These are phyloP conservation scores for Cacoxenus indagator DNA, from an alignment of 2,888 invertebrate species.

Conservation along the genomic window DNA sequence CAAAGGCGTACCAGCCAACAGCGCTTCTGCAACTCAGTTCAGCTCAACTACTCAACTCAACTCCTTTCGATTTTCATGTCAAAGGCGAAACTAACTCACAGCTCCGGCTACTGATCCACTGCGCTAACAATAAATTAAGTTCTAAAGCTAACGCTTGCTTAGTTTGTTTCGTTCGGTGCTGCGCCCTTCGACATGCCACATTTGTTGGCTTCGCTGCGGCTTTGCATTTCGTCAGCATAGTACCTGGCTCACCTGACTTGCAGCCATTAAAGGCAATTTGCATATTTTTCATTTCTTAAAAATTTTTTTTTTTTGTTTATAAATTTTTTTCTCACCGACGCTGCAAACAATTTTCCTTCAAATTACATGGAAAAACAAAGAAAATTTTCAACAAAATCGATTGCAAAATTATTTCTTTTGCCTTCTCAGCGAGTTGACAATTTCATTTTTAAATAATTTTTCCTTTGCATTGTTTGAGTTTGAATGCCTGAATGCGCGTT, in stretches of 20 bases:
- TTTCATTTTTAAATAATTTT: not conserved
- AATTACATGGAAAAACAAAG: conserved; percentile 6
- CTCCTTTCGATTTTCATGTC: not conserved
- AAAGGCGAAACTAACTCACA: conserved; percentile 17
- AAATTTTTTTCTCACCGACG: not conserved
- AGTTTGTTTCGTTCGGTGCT: not conserved
- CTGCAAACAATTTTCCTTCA: conserved; percentile 17
- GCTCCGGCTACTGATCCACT: no score
- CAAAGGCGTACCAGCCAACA: not conserved
- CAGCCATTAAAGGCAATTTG: conserved; percentile 48
- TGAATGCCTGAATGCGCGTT: conserved; percentile 11
- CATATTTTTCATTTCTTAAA: conserved; percentile 32
- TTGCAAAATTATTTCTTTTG: conserved; percentile 20
- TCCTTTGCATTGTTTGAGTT: not conserved
- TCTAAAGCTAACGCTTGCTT: conserved; percentile 19
- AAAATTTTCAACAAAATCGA: conserved; percentile 19
- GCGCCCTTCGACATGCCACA: not conserved
- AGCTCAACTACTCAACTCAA: not conserved
- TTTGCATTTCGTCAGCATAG: conserved; percentile 1
- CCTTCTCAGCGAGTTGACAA: not conserved
- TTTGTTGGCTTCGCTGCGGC: not conserved
- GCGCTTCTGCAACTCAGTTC: not conserved
- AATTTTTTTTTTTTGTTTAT: not conserved
- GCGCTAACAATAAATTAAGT: conserved; percentile 25
- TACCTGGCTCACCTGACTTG: conserved; percentile 36